phyloP scores from a whole-genome alignment of 2,888 invertebrate genomes.

The Lycophotia porphyrea region DNA sequence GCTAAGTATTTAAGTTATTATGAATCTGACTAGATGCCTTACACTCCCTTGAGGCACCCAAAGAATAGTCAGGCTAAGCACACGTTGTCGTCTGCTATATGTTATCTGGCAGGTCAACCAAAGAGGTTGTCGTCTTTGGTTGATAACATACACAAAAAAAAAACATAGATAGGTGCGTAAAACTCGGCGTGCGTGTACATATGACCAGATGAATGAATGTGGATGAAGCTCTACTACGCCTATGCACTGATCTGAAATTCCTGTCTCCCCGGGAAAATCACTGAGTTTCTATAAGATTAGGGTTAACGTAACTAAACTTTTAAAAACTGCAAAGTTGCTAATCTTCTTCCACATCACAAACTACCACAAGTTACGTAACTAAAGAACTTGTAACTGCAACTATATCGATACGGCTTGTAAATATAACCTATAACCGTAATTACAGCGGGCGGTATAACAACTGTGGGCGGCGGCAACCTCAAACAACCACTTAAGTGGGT shows the following conservation, averaged over 20 bases:
- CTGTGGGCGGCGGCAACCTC: slow-evolving; percentile 35
- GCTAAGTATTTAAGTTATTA: not conserved
- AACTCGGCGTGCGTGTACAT: not conserved
- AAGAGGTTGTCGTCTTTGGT: no score
- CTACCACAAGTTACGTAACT: not conserved
- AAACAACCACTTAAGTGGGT: slow-evolving; percentile 61
- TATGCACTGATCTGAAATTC: not conserved
- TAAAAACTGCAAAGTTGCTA: slow-evolving; percentile 6
- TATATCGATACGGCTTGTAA: slow-evolving; percentile 33
- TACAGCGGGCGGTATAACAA: slow-evolving; percentile 42
- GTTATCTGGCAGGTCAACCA: no score
- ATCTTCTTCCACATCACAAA: not conserved
- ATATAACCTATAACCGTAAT: slow-evolving; percentile 52
- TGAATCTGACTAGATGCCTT: not conserved
- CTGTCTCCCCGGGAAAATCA: not conserved
- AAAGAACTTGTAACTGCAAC: slow-evolving; percentile 21
- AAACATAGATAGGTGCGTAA: not conserved
- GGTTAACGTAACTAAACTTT: not conserved
- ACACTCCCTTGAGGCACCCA: not conserved
- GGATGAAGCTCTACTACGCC: not conserved
- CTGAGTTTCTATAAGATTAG: not conserved
- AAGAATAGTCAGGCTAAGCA: not conserved
- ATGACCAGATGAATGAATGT: not conserved
- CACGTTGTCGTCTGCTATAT: no score
- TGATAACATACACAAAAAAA: not conserved